Evolutionary conservation across 2,113 vertebrate species (phyloP).

Genomic region (Platycercus adscitus): DNA sequence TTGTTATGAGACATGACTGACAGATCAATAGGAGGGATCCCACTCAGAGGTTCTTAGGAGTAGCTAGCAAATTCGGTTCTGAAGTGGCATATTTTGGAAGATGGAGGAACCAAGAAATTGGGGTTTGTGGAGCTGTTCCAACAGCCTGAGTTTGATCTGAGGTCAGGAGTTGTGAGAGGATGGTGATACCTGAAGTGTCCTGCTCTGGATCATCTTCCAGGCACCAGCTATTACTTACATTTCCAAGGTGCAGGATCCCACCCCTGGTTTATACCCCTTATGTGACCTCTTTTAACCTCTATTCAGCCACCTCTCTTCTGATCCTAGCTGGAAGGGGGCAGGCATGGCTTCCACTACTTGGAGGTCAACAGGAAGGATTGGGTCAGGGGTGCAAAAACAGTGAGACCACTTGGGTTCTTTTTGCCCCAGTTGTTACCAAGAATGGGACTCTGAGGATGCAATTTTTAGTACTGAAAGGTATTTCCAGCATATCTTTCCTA

Average conservation of each 20-base stretch:
- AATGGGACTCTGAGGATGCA: background rate
- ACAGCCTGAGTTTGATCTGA: background rate
- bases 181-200: background rate
- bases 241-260: background rate
- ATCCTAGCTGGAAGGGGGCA: background rate
- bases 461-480: background rate
- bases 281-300: background rate
- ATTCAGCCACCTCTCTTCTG: background rate
- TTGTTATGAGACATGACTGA: background rate
- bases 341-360: background rate
- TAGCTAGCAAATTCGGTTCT: background rate
- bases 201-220: background rate
- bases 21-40: background rate
- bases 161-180: background rate
- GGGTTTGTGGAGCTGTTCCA: background rate
- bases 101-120: background rate
- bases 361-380: background rate
- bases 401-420: background rate
- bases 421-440: background rate
- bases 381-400: background rate
- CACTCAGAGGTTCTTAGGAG: background rate
- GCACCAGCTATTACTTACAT: background rate
- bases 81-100: background rate
- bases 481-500: background rate
- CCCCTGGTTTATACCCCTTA: background rate